Evolutionary conservation across 2,797 vertebrate genomes (phyloP), one percentile per base, ranked within the genome.

Genomic region (Thalassophryne amazonica): DNA sequence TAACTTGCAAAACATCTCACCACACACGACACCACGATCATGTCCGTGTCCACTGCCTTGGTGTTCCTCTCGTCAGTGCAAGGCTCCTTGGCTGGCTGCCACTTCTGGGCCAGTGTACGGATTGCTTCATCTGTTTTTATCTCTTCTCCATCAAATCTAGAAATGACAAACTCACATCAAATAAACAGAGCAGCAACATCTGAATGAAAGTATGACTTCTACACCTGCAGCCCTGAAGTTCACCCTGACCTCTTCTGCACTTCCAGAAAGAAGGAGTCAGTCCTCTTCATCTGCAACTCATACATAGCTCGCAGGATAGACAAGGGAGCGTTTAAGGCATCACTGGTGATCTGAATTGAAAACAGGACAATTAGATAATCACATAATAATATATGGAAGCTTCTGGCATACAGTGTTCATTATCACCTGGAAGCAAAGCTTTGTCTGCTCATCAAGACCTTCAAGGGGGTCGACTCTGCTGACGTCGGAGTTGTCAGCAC

Each of bases 231-330:
- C 15, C 7, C 3, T 1, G 6, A 41, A 42, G 1, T 7, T 38
- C 12, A 45, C 11, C 6, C 88, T 43, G 57, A 98, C 96, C 96
- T 93, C 77, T 96, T 98, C 38, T 98, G 95, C 66, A 98, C 94
- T 69, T 98, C 96, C 64, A 95, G 76, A 75, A 98, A 97, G 82
- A 98, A 98, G 0, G 94, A 95, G 67, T 98, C 96, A 0, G 94
- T 97, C 80, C 91, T 94, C 66, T 97, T 97, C 95, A 98, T 97
- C 65, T 98, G 95, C 61, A 98, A 34, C 64, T 99, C 97, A 9
- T 95, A 98, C 89, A 99, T 94, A 53, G 97, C 96, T 58, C 97
- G 89, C 57, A 99, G 89, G 32, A 99, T 93, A 65, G 96, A 96
- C 57, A 99, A 86, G 35, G 97, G 96, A 12, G 94, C 94, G 3